phyloP scores from a whole-genome alignment of 2,888 invertebrate genomes.

The Tetranychus piercei region DNA sequence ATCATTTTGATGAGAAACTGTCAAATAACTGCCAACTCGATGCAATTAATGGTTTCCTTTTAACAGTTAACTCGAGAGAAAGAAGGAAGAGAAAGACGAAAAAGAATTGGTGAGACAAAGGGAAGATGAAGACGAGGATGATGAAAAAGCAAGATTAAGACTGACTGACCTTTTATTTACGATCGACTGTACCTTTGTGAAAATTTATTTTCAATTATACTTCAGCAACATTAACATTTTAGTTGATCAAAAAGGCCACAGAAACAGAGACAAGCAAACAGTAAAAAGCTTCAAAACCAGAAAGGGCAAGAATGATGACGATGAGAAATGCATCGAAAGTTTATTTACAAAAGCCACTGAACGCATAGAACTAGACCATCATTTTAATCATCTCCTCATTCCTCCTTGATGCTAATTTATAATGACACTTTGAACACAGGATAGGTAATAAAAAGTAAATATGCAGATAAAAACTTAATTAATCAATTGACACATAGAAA shows the following conservation, averaged over 20 bases:
- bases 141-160: too few relatives aligned
- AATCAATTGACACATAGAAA: not conserved
- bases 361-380: not conserved
- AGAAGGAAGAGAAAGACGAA: not conserved
- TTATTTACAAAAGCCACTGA: not conserved
- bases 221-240: too few relatives aligned
- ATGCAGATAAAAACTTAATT: not conserved
- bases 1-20: constrained; percentile 1
- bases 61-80: not conserved
- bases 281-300: not conserved
- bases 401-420: not conserved
- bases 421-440: not conserved
- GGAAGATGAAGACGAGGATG: not conserved
- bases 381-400: not conserved
- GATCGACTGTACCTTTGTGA: not conserved
- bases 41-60: not conserved
- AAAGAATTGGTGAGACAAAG: not conserved
- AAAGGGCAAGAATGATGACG: not conserved
- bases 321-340: not conserved
- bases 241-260: too few relatives aligned
- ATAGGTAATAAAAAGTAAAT: not conserved
- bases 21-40: not conserved
- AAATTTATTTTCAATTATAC: not conserved
- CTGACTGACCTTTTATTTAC: not conserved
- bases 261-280: too few relatives aligned